A percentile compares a stretch with the other conserved stretches of the same genome.
phyloP scores from a whole-genome alignment of 2,113 vertebrate species.

The Clinocottus analis region DNA sequence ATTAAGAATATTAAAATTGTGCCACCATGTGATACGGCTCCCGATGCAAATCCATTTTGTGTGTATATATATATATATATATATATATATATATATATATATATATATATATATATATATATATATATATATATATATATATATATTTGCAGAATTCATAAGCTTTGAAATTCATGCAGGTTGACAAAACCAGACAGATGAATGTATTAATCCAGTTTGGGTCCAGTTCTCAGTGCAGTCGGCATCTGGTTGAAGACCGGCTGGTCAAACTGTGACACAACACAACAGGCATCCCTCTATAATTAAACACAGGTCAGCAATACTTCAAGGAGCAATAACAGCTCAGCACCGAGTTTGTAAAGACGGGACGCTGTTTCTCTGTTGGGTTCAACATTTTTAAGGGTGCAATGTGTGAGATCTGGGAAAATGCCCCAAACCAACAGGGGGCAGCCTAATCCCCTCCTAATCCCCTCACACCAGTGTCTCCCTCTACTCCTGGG shows the following conservation, averaged over 20 bases:
- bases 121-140: no score
- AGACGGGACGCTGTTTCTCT: neutral
- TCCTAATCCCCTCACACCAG: neutral
- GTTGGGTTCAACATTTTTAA: neutral
- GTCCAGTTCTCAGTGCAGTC: slow-evolving; percentile 6
- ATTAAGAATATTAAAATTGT: neutral
- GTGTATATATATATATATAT: no score
- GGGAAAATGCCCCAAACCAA: neutral
- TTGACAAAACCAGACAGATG: neutral
- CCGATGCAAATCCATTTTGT: neutral
- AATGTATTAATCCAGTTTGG: neutral
- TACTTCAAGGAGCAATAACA: neutral
- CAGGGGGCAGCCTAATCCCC: no score
- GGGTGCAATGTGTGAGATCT: neutral
- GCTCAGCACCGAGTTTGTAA: neutral
- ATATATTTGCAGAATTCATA: no score
- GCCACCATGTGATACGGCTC: neutral
- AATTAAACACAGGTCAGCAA: slow-evolving; percentile 30
- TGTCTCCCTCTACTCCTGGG: no score
- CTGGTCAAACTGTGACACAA: slow-evolving; percentile 16
- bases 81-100: no score
- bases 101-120: no score
- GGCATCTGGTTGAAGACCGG: no score
- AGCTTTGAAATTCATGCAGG: neutral
- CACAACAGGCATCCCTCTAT: slow-evolving; percentile 13